phyloP scores from a whole-genome alignment of 1,140 invertebrate species.

The Latrodectus geometricus region DNA sequence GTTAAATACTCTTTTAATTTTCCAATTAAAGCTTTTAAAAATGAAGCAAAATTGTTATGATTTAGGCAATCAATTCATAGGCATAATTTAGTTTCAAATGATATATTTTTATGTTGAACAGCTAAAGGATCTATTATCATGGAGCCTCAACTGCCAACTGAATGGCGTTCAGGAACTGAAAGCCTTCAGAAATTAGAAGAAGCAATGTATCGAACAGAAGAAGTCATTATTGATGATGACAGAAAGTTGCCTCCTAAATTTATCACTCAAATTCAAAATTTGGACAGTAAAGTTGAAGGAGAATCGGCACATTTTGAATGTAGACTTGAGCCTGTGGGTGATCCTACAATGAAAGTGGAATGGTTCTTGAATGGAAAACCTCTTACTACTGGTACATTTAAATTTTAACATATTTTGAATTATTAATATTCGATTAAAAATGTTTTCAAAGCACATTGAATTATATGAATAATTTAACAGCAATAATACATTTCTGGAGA shows the following conservation, averaged over 20 bases:
- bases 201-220: constrained; percentile 86
- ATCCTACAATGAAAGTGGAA: constrained; percentile 89
- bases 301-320: constrained; percentile 92
- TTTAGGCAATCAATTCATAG: too few species aligned
- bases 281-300: constrained; percentile 86
- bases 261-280: constrained; percentile 80
- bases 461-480: neutral
- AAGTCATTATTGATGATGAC: constrained; percentile 84
- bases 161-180: constrained; percentile 85
- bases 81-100: neutral
- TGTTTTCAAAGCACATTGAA: too few species aligned
- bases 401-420: neutral
- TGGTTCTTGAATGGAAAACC: constrained; percentile 94
- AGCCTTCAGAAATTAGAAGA: constrained; percentile 92
- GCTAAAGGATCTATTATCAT: constrained; percentile 82
- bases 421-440: too few species aligned
- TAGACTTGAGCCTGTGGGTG: constrained; percentile 86
- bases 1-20: neutral
- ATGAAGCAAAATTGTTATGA: too few species aligned
- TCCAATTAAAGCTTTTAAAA: too few species aligned
- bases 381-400: constrained; percentile 75
- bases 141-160: constrained; percentile 88
- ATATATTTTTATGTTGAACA: neutral
- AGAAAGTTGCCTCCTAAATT: constrained; percentile 87
- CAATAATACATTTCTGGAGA: neutral